Conservation (phyloP, 2,888 invertebrate genomes). For the Dasysyrphus tricinctus region DNA sequence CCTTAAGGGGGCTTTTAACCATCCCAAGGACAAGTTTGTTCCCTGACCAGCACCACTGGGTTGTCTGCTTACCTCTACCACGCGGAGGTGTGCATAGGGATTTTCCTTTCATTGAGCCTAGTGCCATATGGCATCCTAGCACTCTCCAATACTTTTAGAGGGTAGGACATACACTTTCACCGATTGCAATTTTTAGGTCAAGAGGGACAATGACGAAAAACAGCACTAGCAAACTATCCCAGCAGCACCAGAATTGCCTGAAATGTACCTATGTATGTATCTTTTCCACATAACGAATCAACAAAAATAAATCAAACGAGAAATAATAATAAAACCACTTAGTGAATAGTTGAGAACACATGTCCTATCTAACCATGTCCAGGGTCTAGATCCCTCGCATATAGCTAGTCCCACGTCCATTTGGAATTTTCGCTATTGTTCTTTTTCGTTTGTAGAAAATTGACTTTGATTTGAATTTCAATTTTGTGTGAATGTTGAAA, state of each 20-base stretch:
- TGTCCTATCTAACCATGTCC: not conserved
- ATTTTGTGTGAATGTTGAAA: not conserved
- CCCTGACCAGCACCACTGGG: too few species aligned
- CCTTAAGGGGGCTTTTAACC: too few species aligned
- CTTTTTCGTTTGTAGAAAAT: not conserved
- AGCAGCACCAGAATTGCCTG: too few species aligned
- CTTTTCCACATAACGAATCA: not conserved
- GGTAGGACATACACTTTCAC: not conserved
- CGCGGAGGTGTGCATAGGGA: too few species aligned
- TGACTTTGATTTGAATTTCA: not conserved
- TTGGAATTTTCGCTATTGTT: not conserved
- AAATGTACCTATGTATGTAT: too few species aligned
- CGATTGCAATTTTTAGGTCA: not conserved
- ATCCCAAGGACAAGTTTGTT: too few species aligned
- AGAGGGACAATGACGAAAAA: not conserved
- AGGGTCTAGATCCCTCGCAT: not conserved
- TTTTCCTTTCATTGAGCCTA: too few species aligned
- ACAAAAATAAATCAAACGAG: not conserved
- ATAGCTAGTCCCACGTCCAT: not conserved
- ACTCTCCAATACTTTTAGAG: too few species aligned
- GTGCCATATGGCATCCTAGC: too few species aligned
- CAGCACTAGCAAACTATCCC: not conserved
- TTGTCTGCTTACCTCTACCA: too few species aligned
- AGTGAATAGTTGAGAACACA: not conserved
- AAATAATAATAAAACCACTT: slow-evolving; percentile 1